Base-by-base conservation (phyloP, 2,797 vertebrate genomes). In the Myotis vivesi region DNA sequence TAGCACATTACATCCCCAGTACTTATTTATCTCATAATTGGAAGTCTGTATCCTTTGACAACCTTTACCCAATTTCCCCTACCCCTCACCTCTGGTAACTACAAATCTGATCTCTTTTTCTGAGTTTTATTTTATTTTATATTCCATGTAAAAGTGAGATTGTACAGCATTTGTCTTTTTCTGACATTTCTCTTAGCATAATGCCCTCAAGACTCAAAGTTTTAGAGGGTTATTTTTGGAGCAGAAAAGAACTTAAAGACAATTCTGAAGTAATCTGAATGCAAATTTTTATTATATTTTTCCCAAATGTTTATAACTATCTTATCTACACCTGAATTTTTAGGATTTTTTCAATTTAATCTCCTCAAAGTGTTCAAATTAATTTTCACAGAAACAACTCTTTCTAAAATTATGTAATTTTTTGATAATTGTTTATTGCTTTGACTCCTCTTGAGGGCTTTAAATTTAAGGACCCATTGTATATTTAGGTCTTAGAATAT, bases 201-300 rank as follows among this genome's bases (percentile, higher is more conserved):
- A 46, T 44, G 19, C 11, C 28, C 41, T 82, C 30, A 44, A 46
- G 6, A 20, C 8, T 28, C 28, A 64, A 2, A 64, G 38, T 59
- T 36, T 53, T 28, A 41, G 20, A 46, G 2, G 9, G 9, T 49
- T n/a, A 30, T 51, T n/a, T 75, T 75, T 28, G 30, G 30, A 55
- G 6, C 64, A 79, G 8, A 80, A 68, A 92, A 87, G 68, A 82
- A 69, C 8, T 90, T 82, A 88, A 75, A 85, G 55, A 73, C 5
- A 86, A 86, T 59, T 94, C 38, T 57, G 59, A 96, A 94, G 38
- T 68, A 81, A 95, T 64, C 44, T 79, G 4, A 83, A 73, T 49
- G 2, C 5, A 80, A 5, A 82, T 15, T 86, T 94, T 84, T 72
- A 68, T 1, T 51, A 13, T 68, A 55, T 91, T 93, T 46, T 28